Evolutionary conservation across 2,113 vertebrate genomes (phyloP).

Genomic region (Lophochroa leadbeateri): DNA sequence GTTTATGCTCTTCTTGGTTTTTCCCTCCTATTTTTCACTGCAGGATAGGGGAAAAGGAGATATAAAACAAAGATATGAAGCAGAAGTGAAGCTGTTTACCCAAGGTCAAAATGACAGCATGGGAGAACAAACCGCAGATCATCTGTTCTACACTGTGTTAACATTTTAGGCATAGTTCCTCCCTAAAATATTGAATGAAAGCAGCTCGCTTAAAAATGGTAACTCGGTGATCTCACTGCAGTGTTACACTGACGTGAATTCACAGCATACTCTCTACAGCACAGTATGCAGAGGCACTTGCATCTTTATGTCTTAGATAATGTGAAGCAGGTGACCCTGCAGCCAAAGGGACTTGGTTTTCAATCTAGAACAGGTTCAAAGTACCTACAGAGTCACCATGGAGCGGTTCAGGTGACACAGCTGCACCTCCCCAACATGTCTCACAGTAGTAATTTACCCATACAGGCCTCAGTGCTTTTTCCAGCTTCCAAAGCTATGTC

Average conservation of each 20-base stretch:
- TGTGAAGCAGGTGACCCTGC: not conserved
- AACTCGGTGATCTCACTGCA: not conserved
- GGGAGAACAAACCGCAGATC: not conserved
- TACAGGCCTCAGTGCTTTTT: not conserved
- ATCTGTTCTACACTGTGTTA: not conserved
- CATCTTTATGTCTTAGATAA: not conserved
- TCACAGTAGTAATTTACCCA: not conserved
- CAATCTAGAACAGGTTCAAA: not conserved
- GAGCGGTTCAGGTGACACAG: not conserved
- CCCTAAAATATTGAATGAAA: not conserved
- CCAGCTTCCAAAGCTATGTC: not conserved
- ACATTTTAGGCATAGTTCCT: not conserved
- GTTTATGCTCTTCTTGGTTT: not conserved
- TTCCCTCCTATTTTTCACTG: not conserved
- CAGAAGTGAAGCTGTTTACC: not conserved
- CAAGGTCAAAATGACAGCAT: not conserved
- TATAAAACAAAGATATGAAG: not conserved
- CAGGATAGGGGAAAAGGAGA: not conserved
- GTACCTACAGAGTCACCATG: not conserved
- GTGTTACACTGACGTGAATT: not conserved
- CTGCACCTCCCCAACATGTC: not conserved
- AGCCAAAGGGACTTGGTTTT: not conserved
- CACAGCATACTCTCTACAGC: not conserved
- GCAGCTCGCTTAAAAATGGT: not conserved
- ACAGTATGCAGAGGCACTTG: fast-evolving